These are phyloP conservation scores for Rhinophrynus dorsalis DNA, from an alignment of 2,797 vertebrate genomes.

Conservation along the genomic window DNA sequence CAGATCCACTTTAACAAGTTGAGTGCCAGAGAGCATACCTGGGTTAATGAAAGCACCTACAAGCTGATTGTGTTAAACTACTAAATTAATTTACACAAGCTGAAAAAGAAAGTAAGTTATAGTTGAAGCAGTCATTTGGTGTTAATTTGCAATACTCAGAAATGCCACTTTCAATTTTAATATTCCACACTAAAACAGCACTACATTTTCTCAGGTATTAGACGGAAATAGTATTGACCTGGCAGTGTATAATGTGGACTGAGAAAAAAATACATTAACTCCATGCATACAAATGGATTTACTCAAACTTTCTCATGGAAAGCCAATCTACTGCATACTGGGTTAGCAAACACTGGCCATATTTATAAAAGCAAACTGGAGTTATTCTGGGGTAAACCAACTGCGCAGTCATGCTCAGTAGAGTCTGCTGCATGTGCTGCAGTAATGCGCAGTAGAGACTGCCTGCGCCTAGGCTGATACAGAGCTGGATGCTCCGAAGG, in stretches of 20 bases:
- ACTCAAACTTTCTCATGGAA: neutral
- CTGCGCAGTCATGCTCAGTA: too few species aligned
- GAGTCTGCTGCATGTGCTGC: too few species aligned
- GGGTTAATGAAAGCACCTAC: too few species aligned
- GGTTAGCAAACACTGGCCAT: too few species aligned
- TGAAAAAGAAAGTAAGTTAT: neutral
- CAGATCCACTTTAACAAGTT: too few species aligned
- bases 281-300: neutral
- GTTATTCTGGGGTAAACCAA: too few species aligned
- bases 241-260: neutral
- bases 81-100: neutral
- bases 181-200: slow-evolving; percentile 1
- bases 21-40: too few species aligned
- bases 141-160: slow-evolving; percentile 6
- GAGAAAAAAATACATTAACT: neutral
- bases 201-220: slow-evolving; percentile 1
- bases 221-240: neutral
- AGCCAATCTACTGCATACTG: neutral
- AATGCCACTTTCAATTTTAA: slow-evolving; percentile 18
- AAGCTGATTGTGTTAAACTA: neutral
- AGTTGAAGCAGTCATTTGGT: neutral
- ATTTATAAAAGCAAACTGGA: too few species aligned
- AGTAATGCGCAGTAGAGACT: too few species aligned
- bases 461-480: too few species aligned
- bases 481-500: too few species aligned